These are phyloP conservation scores for Eublepharis macularius DNA, from an alignment of 2,113 vertebrate species.

Conservation along the genomic window DNA sequence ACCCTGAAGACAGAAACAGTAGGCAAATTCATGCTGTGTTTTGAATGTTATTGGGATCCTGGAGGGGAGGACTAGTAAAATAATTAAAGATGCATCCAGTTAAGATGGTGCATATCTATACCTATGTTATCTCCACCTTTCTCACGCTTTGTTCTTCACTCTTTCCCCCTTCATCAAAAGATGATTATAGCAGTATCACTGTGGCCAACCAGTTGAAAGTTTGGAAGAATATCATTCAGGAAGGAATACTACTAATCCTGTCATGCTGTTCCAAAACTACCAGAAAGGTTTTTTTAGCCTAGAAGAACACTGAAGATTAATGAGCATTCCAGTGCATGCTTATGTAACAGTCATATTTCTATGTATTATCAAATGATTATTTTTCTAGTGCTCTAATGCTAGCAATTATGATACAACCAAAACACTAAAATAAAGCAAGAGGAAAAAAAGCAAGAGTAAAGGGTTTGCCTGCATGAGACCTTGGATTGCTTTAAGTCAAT, in stretches of 20 bases:
- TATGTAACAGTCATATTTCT: not conserved
- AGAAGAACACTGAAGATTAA: not conserved
- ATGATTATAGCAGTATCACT: not conserved
- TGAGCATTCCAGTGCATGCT: not conserved
- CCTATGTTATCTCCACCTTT: not conserved
- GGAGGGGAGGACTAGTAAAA: not conserved
- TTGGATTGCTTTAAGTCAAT: not conserved
- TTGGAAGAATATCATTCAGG: not conserved
- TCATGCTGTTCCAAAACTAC: not conserved
- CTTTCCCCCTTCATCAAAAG: not conserved
- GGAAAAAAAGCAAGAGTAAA: not conserved
- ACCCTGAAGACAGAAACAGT: not conserved
- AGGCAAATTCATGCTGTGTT: conserved; percentile 4
- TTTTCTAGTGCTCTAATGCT: not conserved
- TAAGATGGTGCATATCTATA: not conserved
- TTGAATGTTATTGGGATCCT: not conserved
- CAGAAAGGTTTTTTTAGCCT: not conserved
- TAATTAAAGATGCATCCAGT: conserved; percentile 5
- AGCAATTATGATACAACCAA: not conserved
- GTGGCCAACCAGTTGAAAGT: not conserved
- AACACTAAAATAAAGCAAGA: not conserved
- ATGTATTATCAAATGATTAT: not conserved
- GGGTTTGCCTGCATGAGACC: not conserved
- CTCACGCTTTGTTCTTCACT: not conserved
- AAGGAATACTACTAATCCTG: not conserved